phyloP scores from a whole-genome alignment of 1,140 invertebrate species.

The Caerostris extrusa region DNA sequence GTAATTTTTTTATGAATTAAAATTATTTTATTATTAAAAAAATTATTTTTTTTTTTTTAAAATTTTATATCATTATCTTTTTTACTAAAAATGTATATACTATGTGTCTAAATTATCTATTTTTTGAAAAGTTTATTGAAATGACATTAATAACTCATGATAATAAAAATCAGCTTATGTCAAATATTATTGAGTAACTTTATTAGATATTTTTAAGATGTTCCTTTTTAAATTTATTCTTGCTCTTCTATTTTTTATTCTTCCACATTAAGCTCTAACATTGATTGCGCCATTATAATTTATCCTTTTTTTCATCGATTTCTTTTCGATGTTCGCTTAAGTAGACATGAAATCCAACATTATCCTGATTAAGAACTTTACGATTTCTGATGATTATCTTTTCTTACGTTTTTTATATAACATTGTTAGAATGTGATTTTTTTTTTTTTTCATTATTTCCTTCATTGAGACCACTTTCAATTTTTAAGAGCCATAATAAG shows the following conservation, averaged over 20 bases:
- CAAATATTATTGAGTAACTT: too few relatives aligned
- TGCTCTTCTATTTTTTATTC: too few relatives aligned
- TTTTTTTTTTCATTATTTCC: background rate
- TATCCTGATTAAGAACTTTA: background rate
- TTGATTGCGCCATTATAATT: background rate
- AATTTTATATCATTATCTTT: too few relatives aligned
- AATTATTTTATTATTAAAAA: too few relatives aligned
- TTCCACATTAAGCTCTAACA: background rate
- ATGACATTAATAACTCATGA: too few relatives aligned
- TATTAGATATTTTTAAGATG: too few relatives aligned
- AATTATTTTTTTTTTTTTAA: too few relatives aligned
- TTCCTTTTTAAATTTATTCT: background rate
- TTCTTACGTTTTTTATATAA: background rate
- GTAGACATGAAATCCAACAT: constrained; percentile 10
- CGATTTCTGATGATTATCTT: background rate
- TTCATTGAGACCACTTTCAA: background rate
- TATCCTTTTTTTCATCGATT: background rate
- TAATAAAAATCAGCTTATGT: too few relatives aligned
- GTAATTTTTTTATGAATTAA: too few relatives aligned
- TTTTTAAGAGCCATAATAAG: background rate
- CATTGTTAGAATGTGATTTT: background rate
- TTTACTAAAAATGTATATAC: too few relatives aligned
- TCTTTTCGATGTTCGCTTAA: background rate
- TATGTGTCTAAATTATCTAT: too few relatives aligned
- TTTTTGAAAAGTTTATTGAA: too few relatives aligned